Evolutionary conservation across 2,797 vertebrate genomes (phyloP), one percentile per base, ranked within the genome.

Genomic region (Oryzias dopingdopingensis): DNA sequence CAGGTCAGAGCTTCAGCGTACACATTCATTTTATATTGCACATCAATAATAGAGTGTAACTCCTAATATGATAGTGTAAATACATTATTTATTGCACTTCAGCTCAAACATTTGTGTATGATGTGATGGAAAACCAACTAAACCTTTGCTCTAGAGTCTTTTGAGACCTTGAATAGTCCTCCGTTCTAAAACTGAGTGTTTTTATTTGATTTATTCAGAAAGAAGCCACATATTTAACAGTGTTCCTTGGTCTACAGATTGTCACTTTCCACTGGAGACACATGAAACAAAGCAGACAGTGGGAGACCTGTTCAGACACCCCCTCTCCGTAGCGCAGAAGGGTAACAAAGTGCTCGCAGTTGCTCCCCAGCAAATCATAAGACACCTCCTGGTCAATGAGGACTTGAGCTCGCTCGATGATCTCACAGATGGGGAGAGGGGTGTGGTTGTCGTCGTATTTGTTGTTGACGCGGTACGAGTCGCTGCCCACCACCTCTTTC

Each of bases 301-400:
- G 62, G 74, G 66, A 75, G 59, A 96, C 96, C 95, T 98, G 96
- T 51, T 94, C 92, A 0, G 95, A 97, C 60, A 95, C 84, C 0
- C 85, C 92, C 80, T 96, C 91, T 4, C 96, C 96, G 0, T 97
- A 98, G 62, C 95, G 94, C 49, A 98, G 93, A 59, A 91, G 75
- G 6, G 94, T 98, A 63, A 97, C 96, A 55, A 98, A 98, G 83
- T 98, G 96, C 78, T 98, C 96, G 43, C 96, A 98, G 92, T 98
- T 98, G 69, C 86, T 96, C 67, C 90, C 91, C 2, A 98, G 70
- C 60, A 97, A 63, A 74, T 96, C 92, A 13, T 97, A 98, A 0
- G 92, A 82, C 77, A 98, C 94, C 70, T 97, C 95, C 80, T 86
- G 90, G 53, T 85, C 93, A 44, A 97, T 93, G 60, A 93, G 87